Evolutionary conservation across 2,888 invertebrate genomes (phyloP).

Genomic region (Ommatoiulus sabulosus): DNA sequence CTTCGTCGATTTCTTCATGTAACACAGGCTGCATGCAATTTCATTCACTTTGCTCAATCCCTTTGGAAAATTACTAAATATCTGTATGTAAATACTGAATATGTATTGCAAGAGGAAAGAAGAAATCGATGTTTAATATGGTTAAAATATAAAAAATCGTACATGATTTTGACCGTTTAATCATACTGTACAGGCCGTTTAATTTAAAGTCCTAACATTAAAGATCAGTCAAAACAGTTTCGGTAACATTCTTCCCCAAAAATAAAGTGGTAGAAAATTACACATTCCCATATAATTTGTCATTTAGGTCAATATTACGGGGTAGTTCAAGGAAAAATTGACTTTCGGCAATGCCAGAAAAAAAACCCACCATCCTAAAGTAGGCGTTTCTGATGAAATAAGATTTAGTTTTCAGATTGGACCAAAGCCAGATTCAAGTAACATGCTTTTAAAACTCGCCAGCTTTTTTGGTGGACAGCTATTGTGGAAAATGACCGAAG

Average conservation of each 20-base stretch:
- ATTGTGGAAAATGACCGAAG: background rate
- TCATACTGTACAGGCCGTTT: too few species aligned
- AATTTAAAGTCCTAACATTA: too few species aligned
- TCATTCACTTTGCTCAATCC: too few species aligned
- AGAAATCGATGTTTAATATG: too few species aligned
- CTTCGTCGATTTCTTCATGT: too few species aligned
- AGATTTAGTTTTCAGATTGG: background rate
- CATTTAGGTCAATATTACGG: background rate
- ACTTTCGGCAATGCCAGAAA: background rate
- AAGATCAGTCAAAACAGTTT: too few species aligned
- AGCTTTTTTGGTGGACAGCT: background rate
- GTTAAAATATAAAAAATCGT: too few species aligned
- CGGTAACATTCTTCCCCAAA: background rate
- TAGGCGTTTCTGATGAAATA: background rate
- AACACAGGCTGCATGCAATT: too few species aligned
- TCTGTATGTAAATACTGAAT: too few species aligned
- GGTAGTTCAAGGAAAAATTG: background rate
- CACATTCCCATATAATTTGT: background rate
- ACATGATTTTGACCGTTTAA: too few species aligned
- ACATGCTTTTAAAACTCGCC: background rate
- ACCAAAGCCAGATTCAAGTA: background rate
- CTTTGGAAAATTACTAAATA: too few species aligned
- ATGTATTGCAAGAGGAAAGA: too few species aligned
- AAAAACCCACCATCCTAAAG: background rate
- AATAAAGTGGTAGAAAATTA: background rate